Evolutionary conservation across 2,797 vertebrate genomes (phyloP).

Genomic region (Syngnathus rostellatus): DNA sequence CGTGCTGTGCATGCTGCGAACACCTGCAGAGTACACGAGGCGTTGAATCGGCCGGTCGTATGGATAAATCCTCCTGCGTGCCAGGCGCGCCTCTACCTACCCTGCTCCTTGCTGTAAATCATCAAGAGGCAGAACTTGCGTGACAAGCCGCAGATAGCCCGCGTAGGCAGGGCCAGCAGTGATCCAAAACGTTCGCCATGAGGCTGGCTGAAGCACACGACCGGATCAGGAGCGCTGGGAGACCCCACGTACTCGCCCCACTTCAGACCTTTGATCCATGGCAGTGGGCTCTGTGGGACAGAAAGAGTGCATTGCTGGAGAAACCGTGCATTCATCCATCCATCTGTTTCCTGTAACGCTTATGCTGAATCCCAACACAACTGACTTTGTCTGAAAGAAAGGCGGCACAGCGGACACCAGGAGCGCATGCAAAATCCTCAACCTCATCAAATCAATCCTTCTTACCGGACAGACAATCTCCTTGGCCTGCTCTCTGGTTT

Average conservation of each 20-base stretch:
- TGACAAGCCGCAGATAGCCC: conserved; percentile 90
- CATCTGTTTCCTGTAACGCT: background rate
- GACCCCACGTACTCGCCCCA: conserved; percentile 98
- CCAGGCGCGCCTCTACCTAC: conserved; percentile 52
- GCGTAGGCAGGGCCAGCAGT: conserved; percentile 88
- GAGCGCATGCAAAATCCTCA: background rate
- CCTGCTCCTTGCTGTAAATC: conserved; percentile 99
- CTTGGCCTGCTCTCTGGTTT: conserved; percentile 81
- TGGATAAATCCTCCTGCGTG: background rate
- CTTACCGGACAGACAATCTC: conserved; percentile 84
- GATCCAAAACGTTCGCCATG: conserved; percentile 90
- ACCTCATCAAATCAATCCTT: background rate
- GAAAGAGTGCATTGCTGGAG: background rate
- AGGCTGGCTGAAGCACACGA: conserved; percentile 95
- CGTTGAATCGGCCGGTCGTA: conserved; percentile 5
- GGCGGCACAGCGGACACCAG: background rate
- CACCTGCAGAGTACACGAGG: conserved; percentile 64
- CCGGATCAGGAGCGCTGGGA: conserved; percentile 87
- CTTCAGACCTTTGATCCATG: conserved; percentile 95
- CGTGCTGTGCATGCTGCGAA: conserved; percentile 97
- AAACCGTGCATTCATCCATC: background rate
- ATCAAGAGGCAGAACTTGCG: conserved; percentile 96
- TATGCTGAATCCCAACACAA: no score
- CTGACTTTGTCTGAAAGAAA: no score
- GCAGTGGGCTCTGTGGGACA: conserved; percentile 80